phyloP scores from a whole-genome alignment of 2,797 vertebrate genomes.

The Micromesistius poutassou region DNA sequence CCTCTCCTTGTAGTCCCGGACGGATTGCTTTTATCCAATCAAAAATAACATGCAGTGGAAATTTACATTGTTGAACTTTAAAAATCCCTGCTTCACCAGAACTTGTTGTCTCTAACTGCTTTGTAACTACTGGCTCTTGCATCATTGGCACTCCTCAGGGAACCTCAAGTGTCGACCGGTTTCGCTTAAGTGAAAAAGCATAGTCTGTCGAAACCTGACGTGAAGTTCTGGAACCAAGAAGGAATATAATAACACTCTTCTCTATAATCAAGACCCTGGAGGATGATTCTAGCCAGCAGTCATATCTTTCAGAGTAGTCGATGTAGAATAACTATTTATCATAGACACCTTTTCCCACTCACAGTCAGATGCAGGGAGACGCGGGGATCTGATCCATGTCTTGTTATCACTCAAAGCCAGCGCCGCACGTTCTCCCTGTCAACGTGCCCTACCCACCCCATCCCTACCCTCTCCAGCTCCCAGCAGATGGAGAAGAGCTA shows the following conservation, averaged over 20 bases:
- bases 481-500: not conserved
- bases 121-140: not conserved
- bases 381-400: not conserved
- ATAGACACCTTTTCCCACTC: not conserved
- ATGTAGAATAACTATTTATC: not conserved
- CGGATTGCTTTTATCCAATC: not conserved
- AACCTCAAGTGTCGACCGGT: not conserved
- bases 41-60: not conserved
- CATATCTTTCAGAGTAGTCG: not conserved
- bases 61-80: not conserved
- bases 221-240: not conserved
- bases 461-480: not conserved
- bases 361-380: not conserved
- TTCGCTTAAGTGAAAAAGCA: not conserved
- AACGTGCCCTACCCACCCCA: not conserved
- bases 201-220: not conserved
- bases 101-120: not conserved
- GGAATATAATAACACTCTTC: not conserved
- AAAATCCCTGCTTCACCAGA: not conserved
- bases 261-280: not conserved
- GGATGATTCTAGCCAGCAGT: not conserved
- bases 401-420: not conserved
- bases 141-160: not conserved
- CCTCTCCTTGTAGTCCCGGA: not conserved
- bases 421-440: not conserved